phyloP scores from a whole-genome alignment of 2,797 vertebrate species.

The Pristis pectinata region DNA sequence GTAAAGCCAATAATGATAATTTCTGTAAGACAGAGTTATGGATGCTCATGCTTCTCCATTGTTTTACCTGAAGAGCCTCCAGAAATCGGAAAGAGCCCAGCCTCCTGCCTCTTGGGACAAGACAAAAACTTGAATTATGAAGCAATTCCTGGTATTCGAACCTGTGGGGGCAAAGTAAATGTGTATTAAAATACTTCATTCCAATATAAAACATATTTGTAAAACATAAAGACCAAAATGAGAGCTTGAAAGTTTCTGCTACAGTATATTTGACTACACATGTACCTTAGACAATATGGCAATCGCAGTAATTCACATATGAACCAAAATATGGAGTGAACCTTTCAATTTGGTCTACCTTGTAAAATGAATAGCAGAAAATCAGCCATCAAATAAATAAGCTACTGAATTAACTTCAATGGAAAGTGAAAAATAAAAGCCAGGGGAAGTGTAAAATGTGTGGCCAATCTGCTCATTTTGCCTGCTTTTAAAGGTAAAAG shows the following conservation, averaged over 20 bases:
- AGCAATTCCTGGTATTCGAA: constrained; percentile 72
- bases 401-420: background rate
- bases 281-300: background rate
- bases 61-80: constrained; percentile 65
- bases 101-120: constrained; percentile 66
- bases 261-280: background rate
- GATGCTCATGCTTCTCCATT: background rate
- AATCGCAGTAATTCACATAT: background rate
- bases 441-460: background rate
- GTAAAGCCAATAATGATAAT: constrained; percentile 27
- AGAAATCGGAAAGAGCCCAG: constrained; percentile 72
- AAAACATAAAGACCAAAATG: background rate
- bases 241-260: background rate
- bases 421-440: background rate
- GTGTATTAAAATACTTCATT: background rate
- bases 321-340: background rate
- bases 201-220: constrained; percentile 4
- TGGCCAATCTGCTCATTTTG: background rate
- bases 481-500: background rate
- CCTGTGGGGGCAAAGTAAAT: constrained; percentile 48
- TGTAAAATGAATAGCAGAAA: background rate
- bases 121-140: constrained; percentile 69
- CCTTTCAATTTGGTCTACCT: background rate
- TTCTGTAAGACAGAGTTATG: background rate
- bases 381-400: background rate